These are phyloP conservation scores for Calosoma granatense DNA, from an alignment of 1,140 invertebrate species.

Conservation along the genomic window DNA sequence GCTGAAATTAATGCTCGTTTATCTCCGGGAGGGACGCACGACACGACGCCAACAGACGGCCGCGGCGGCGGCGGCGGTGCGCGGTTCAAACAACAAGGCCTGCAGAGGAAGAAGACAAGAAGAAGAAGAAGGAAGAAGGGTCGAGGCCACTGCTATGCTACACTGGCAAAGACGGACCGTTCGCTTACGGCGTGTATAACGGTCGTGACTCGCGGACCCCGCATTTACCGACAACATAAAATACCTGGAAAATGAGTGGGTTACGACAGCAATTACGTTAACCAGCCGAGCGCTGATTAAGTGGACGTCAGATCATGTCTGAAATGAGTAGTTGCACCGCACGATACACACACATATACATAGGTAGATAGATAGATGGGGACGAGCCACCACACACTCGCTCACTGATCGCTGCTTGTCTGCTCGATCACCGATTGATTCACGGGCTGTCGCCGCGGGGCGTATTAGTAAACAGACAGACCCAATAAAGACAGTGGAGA, in stretches of 20 bases:
- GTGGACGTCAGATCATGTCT: constrained; percentile 6
- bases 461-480: background rate
- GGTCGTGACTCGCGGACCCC: constrained; percentile 1
- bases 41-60: too few relatives aligned
- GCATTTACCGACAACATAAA: constrained; percentile 5
- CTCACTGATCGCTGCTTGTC: background rate
- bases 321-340: constrained; percentile 2
- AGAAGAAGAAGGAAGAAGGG: background rate
- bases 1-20: background rate
- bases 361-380: too few relatives aligned
- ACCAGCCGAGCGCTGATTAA: constrained; percentile 8
- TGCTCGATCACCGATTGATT: background rate
- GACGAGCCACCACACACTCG: background rate
- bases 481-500: background rate
- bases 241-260: constrained; percentile 7
- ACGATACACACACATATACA: too few relatives aligned
- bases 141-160: background rate
- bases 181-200: constrained; percentile 1
- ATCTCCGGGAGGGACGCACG: background rate
- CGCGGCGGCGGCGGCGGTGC: too few relatives aligned
- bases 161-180: background rate
- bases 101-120: background rate
- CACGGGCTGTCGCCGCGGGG: background rate
- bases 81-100: too few relatives aligned
- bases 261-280: constrained; percentile 8